Percentiles rank a stretch among this genome's conserved stretches.
These are phyloP conservation scores for Caenorhabditis sp. DNA, from an alignment of 2,888 invertebrate species.

Conservation along the genomic window DNA sequence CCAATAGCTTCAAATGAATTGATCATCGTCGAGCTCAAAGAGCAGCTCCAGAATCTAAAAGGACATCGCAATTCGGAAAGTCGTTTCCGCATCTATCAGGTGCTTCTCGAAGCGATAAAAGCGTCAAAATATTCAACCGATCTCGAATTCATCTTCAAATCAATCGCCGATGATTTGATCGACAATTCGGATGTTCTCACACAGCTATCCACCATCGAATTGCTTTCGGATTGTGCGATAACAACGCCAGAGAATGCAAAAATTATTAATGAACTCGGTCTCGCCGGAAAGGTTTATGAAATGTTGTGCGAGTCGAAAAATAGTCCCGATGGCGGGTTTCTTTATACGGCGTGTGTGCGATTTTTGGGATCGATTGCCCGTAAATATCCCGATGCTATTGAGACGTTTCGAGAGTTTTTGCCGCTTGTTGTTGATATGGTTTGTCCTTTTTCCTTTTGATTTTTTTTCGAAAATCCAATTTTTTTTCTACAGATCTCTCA, in stretches of 20 bases:
- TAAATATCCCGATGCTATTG: slow-evolving; percentile 37
- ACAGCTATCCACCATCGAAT: slow-evolving; percentile 25
- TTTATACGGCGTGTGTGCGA: slow-evolving; percentile 36
- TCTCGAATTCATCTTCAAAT: not conserved
- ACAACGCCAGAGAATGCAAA: slow-evolving; percentile 16
- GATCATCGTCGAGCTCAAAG: slow-evolving; percentile 23
- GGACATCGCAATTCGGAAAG: slow-evolving; percentile 1
- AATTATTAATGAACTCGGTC: slow-evolving; percentile 4
- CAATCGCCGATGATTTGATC: not conserved
- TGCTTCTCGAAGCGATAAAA: not conserved
- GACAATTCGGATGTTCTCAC: slow-evolving; percentile 15
- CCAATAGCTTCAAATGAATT: slow-evolving; percentile 7
- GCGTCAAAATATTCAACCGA: not conserved
- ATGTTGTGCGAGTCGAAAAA: slow-evolving; percentile 16
- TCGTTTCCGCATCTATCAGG: slow-evolving; percentile 5
- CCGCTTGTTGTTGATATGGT: slow-evolving; percentile 20
- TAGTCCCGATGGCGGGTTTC: slow-evolving; percentile 19
- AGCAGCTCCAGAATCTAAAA: slow-evolving; percentile 4
- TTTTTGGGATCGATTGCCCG: slow-evolving; percentile 39
- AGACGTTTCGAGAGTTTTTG: slow-evolving; percentile 27
- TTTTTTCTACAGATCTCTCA: slow-evolving; percentile 18
- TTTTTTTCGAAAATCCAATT: not conserved
- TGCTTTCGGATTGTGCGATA: slow-evolving; percentile 19
- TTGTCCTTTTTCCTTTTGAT: too few relatives aligned
- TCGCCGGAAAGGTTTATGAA: slow-evolving; percentile 26